These are phyloP conservation scores for Helicoverpa assulta DNA, from an alignment of 2,888 invertebrate genomes.

Conservation along the genomic window DNA sequence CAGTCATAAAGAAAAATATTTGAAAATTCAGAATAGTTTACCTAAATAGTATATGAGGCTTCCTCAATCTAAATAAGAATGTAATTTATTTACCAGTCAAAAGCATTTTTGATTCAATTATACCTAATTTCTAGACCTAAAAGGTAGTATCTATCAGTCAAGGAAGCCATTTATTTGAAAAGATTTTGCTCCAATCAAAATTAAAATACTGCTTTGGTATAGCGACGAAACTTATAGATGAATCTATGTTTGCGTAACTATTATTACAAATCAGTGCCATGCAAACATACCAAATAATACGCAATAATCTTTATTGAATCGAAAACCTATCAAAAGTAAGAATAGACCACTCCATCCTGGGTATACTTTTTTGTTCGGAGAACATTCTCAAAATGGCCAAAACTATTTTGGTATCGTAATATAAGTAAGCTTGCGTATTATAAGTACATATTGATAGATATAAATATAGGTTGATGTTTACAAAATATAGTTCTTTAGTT, in stretches of 20 bases:
- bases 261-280: neutral
- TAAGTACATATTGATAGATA: neutral
- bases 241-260: neutral
- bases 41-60: constrained; percentile 1
- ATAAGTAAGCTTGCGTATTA: neutral
- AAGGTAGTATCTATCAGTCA: neutral
- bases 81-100: constrained; percentile 26
- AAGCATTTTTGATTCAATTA: constrained; percentile 25
- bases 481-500: neutral
- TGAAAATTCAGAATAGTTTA: neutral
- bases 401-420: neutral
- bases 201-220: neutral
- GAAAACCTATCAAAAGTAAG: neutral
- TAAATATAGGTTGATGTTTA: neutral
- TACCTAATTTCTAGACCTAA: constrained; percentile 14
- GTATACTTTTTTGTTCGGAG: neutral
- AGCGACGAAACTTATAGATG: neutral
- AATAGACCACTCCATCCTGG: neutral
- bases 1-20: constrained; percentile 2
- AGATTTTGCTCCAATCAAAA: constrained; percentile 8
- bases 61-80: constrained; percentile 9
- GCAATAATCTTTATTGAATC: constrained; percentile 2
- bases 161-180: constrained; percentile 16
- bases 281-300: constrained; percentile 1
- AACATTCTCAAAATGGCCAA: neutral